Percentiles rank a stretch among this genome's conserved stretches.
Evolutionary conservation across 35 echinoderm and acorn worm genomes (phyloP).

Genomic region (Acanthaster planci): DNA sequence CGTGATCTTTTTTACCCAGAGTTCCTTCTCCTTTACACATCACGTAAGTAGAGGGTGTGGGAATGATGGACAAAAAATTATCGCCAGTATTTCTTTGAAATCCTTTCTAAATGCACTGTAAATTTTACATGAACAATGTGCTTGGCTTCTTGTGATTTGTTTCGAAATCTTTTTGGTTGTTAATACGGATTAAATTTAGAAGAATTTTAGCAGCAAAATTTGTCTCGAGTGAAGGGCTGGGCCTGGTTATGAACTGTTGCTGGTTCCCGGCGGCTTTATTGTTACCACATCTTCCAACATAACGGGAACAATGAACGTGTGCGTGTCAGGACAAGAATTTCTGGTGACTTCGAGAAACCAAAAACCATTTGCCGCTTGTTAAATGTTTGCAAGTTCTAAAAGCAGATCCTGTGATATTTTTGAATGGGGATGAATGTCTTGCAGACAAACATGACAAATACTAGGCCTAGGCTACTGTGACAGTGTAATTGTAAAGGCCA

Average conservation of each 20-base stretch:
- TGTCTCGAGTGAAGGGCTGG: background rate
- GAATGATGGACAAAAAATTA: background rate
- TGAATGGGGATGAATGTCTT: too few species aligned
- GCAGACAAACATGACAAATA: too few species aligned
- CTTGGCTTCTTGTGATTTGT: background rate
- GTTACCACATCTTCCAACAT: too few species aligned
- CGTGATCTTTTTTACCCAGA: constrained; percentile 17
- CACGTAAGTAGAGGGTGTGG: background rate
- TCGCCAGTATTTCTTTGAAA: background rate
- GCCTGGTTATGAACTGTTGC: background rate
- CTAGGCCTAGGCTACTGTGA: too few species aligned
- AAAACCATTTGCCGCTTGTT: too few species aligned
- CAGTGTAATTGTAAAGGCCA: too few species aligned
- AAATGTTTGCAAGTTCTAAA: too few species aligned
- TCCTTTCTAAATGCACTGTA: background rate
- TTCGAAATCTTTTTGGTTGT: background rate
- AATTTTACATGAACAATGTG: background rate
- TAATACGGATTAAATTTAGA: background rate
- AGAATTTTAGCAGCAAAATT: background rate
- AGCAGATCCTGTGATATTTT: too few species aligned
- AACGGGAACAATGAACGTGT: too few species aligned
- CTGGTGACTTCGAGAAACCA: too few species aligned
- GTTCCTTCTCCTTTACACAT: background rate
- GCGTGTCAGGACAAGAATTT: too few species aligned
- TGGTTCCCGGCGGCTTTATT: background rate